phyloP scores from a whole-genome alignment of 2,113 vertebrate genomes.

The Oophaga pumilio region DNA sequence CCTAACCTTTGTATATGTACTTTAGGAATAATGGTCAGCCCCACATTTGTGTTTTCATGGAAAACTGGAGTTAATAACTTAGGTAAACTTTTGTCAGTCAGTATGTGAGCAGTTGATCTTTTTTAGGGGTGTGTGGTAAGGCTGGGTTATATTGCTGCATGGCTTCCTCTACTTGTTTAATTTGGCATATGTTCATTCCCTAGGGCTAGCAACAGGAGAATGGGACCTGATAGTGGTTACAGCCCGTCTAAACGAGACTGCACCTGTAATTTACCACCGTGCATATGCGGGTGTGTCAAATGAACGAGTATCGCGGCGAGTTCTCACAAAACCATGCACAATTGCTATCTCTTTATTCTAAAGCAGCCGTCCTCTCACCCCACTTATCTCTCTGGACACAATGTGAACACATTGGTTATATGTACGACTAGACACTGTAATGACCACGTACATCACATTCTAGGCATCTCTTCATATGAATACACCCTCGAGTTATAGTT shows the following conservation, averaged over 20 bases:
- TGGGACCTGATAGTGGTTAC: conserved; percentile 23
- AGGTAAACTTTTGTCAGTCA: neutral
- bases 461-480: neutral
- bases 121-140: neutral
- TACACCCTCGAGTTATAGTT: too few relatives aligned
- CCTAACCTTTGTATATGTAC: too few relatives aligned
- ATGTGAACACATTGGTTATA: neutral
- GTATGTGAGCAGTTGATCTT: conserved; percentile 9
- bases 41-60: neutral
- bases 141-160: conserved; percentile 17
- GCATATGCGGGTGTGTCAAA: conserved; percentile 14
- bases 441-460: neutral
- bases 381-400: neutral
- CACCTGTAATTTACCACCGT: conserved; percentile 35
- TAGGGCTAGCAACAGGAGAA: conserved; percentile 41
- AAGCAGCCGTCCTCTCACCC: neutral
- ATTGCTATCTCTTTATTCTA: neutral
- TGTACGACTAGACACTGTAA: neutral
- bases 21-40: too few relatives aligned
- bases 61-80: neutral
- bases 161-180: conserved; percentile 49
- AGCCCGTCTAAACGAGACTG: conserved; percentile 49
- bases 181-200: conserved; percentile 34
- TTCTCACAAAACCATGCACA: neutral
- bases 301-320: neutral